These are phyloP conservation scores for Gymnopithys bicolor DNA, from an alignment of 2,797 vertebrate species.

Conservation along the genomic window DNA sequence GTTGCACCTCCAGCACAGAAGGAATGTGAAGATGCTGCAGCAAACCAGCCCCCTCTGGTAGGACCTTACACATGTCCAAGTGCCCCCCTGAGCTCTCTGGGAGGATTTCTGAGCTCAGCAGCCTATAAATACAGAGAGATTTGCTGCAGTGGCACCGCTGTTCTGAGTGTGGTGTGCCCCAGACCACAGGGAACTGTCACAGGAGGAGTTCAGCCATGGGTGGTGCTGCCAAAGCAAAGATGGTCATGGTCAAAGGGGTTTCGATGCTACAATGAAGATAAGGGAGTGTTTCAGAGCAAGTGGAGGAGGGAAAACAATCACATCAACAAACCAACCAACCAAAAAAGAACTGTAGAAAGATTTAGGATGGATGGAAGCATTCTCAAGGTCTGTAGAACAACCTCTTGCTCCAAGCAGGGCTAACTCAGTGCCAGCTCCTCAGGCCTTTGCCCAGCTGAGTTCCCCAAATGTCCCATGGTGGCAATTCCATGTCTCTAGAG, in stretches of 20 bases:
- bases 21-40: not conserved
- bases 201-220: not conserved
- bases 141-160: not conserved
- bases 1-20: not conserved
- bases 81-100: not conserved
- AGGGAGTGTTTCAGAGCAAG: not conserved
- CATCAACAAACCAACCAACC: not conserved
- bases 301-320: not conserved
- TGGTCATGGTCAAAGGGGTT: not conserved
- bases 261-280: not conserved
- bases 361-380: not conserved
- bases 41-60: not conserved
- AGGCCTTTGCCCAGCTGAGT: not conserved
- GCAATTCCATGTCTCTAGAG: not conserved
- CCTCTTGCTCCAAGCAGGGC: not conserved
- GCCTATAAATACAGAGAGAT: not conserved
- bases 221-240: slow-evolving; percentile 15
- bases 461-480: not conserved
- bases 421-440: not conserved
- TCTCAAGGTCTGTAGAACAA: not conserved
- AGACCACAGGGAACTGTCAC: slow-evolving; percentile 9
- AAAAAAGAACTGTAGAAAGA: not conserved
- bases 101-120: not conserved
- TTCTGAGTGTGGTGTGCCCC: not conserved
- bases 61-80: not conserved